Percentiles rank a stretch among this genome's conserved stretches.
Evolutionary conservation across 2,888 invertebrate genomes (phyloP).

Genomic region (Hirtodrosophila cameraria): DNA sequence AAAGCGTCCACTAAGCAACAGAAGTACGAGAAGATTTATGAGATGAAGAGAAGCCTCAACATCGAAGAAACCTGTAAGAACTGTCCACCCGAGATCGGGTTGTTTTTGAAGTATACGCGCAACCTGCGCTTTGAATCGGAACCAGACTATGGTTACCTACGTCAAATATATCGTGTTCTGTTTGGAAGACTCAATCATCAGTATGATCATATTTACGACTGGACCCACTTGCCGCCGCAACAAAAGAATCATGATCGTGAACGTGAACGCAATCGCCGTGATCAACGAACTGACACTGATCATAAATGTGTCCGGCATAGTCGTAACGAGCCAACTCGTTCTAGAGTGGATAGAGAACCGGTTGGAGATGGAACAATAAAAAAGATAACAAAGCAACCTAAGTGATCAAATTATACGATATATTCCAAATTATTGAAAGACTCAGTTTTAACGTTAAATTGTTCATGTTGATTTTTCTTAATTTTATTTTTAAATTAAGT

Average conservation of each 20-base stretch:
- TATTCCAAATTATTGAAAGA: conserved; percentile 39
- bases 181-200: conserved; percentile 99
- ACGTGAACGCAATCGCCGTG: conserved; percentile 1
- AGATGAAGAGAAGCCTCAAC: conserved; percentile 99
- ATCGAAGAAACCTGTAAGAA: conserved; percentile 98
- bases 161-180: conserved; percentile 92
- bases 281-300: conserved; percentile 17
- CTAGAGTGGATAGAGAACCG: background rate
- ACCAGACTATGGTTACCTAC: conserved; percentile 99
- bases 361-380: conserved; percentile 13
- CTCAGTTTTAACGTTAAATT: conserved; percentile 27
- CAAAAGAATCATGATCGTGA: conserved; percentile 34
- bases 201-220: conserved; percentile 99
- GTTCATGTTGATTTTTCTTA: conserved; percentile 17
- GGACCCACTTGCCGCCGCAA: conserved; percentile 98
- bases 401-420: conserved; percentile 8
- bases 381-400: conserved; percentile 29
- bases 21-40: conserved; percentile 99
- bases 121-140: conserved; percentile 98
- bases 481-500: conserved; percentile 16
- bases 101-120: conserved; percentile 99
- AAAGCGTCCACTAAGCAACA: conserved; percentile 98
- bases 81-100: conserved; percentile 98
- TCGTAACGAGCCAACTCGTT: background rate
- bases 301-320: conserved; percentile 7